phyloP scores from a whole-genome alignment of 2,113 vertebrate genomes.

The Podocnemis expansa region DNA sequence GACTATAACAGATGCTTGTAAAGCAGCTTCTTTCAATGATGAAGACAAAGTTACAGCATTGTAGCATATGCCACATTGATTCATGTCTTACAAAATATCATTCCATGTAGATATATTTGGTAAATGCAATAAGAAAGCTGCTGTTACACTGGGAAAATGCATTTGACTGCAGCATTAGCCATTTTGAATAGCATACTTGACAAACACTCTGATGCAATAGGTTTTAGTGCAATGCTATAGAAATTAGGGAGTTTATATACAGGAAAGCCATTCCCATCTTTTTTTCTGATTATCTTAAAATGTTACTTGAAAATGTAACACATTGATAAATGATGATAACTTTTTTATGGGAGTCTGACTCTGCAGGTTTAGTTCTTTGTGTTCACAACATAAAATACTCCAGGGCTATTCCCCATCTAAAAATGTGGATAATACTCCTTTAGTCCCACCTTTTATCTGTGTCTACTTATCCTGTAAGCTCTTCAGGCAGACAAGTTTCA shows the following conservation, averaged over 20 bases:
- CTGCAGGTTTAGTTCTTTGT: neutral
- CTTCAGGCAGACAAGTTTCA: neutral
- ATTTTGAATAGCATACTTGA: conserved; percentile 34
- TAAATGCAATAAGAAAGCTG: conserved; percentile 44
- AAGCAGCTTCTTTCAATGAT: conserved; percentile 61
- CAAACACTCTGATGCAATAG: conserved; percentile 26
- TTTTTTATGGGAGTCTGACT: neutral
- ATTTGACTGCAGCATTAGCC: conserved; percentile 36
- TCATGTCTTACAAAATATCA: conserved; percentile 56
- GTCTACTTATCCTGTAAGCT: neutral
- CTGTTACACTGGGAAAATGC: conserved; percentile 38
- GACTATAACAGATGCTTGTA: conserved; percentile 54
- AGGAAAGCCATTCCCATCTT: neutral
- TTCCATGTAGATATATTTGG: conserved; percentile 45
- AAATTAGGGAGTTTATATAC: conserved; percentile 45
- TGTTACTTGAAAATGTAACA: conserved; percentile 12
- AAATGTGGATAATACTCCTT: neutral
- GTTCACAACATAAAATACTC: neutral
- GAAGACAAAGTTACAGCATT: conserved; percentile 52
- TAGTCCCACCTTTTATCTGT: neutral
- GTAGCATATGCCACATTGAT: conserved; percentile 65
- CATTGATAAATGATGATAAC: conserved; percentile 1
- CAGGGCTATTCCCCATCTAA: neutral
- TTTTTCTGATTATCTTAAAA: conserved; percentile 26
- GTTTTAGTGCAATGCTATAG: conserved; percentile 10